phyloP scores from a whole-genome alignment of 2,797 vertebrate genomes.

The Sebastes steindachneri region DNA sequence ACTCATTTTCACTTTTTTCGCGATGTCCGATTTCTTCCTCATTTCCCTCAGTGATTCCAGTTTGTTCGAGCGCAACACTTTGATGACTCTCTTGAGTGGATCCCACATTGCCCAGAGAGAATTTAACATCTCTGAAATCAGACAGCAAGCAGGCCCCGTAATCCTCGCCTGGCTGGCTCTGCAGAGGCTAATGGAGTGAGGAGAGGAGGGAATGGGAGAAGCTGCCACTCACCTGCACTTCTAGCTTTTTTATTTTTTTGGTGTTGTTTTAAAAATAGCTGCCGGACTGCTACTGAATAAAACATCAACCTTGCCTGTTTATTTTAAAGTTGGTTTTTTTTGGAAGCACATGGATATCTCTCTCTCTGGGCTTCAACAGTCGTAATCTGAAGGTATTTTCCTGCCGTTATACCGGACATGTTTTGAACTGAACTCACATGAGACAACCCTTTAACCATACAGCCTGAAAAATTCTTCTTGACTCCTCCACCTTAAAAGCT shows the following conservation, averaged over 20 bases:
- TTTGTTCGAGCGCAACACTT: slow-evolving; percentile 35
- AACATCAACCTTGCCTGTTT: slow-evolving; percentile 51
- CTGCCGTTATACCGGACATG: neutral
- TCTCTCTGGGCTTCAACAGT: neutral
- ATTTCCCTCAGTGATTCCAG: slow-evolving; percentile 11
- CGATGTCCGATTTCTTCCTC: neutral
- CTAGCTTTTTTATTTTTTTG: neutral
- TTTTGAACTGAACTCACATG: slow-evolving; percentile 15
- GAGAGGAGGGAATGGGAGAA: slow-evolving; percentile 40
- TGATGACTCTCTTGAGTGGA: slow-evolving; percentile 56
- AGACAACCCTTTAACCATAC: neutral
- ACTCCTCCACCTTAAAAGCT: slow-evolving; percentile 9
- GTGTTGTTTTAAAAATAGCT: slow-evolving; percentile 60
- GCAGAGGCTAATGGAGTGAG: slow-evolving; percentile 63
- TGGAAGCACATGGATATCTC: slow-evolving; percentile 18
- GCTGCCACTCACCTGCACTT: slow-evolving; percentile 61
- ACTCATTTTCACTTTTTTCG: neutral
- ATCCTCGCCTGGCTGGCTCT: slow-evolving; percentile 44
- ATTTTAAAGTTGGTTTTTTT: neutral
- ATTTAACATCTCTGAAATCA: slow-evolving; percentile 60
- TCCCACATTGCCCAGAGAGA: slow-evolving; percentile 42
- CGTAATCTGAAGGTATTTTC: neutral
- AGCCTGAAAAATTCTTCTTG: neutral
- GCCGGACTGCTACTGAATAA: slow-evolving; percentile 53
- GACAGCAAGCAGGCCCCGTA: slow-evolving; percentile 39